These are phyloP conservation scores for Lochmaea capreae DNA, from an alignment of 2,888 invertebrate genomes.

Conservation along the genomic window DNA sequence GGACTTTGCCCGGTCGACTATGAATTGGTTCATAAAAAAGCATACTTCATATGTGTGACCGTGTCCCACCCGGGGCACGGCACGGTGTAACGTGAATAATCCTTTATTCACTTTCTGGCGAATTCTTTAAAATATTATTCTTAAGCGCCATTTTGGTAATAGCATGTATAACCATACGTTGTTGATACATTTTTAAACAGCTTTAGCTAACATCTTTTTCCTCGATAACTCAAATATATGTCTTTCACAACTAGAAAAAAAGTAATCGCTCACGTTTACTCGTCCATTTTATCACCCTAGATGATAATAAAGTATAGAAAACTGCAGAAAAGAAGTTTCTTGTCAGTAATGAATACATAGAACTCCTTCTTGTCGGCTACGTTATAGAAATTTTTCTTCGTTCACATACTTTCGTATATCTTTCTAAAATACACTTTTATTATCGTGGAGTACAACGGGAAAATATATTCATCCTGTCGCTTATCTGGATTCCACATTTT, in stretches of 20 bases:
- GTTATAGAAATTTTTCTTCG: not conserved
- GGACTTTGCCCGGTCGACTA: too few species aligned
- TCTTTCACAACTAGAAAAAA: too few species aligned
- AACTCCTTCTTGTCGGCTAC: constrained; percentile 25
- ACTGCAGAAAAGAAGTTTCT: constrained; percentile 22
- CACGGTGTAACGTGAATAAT: too few species aligned
- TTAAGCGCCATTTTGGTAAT: too few species aligned
- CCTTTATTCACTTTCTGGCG: too few species aligned
- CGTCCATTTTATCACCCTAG: constrained; percentile 9
- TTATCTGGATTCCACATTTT: not conserved
- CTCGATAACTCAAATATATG: too few species aligned
- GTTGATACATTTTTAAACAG: not conserved
- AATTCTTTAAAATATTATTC: too few species aligned
- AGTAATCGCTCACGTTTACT: not conserved
- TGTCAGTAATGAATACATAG: constrained; percentile 38
- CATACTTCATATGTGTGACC: too few species aligned
- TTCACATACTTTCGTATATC: not conserved
- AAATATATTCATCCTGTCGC: not conserved
- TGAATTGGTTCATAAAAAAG: too few species aligned
- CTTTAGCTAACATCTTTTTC: not conserved
- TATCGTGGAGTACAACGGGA: not conserved
- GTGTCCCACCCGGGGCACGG: too few species aligned
- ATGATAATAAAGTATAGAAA: constrained; percentile 36
- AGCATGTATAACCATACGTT: too few species aligned
- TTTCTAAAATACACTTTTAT: not conserved